These are phyloP conservation scores for Yoshiicerus persimilis DNA, from an alignment of 1,140 invertebrate species.

Conservation along the genomic window DNA sequence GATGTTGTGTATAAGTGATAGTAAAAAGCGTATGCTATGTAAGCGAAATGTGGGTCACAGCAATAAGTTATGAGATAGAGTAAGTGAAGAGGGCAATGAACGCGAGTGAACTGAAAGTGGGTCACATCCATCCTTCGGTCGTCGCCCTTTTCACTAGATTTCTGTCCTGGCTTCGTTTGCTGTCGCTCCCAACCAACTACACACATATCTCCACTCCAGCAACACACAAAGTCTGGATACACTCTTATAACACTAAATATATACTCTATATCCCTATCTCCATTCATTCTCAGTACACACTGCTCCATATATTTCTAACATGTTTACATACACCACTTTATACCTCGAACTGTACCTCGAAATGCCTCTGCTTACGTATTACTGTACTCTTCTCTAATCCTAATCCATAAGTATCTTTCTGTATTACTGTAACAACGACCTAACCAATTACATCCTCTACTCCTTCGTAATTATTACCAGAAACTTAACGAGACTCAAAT, in stretches of 20 bases:
- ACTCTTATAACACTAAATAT: neutral
- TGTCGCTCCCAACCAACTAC: neutral
- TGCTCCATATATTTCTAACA: neutral
- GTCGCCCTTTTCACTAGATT: neutral
- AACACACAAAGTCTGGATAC: neutral
- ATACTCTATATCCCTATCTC: neutral
- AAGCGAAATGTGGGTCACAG: constrained; percentile 4
- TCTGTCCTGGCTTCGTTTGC: neutral
- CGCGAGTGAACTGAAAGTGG: constrained; percentile 14
- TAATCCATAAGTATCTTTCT: too few species aligned
- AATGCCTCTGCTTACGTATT: too few species aligned
- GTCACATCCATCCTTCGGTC: constrained; percentile 14
- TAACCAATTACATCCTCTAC: too few species aligned
- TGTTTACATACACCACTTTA: neutral
- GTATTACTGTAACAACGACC: too few species aligned
- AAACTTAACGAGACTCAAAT: too few species aligned
- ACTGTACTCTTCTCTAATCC: too few species aligned
- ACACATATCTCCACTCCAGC: neutral
- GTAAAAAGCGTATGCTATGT: constrained; percentile 6
- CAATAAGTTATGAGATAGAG: constrained; percentile 17
- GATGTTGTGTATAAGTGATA: neutral
- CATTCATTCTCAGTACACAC: neutral
- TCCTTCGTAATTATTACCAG: too few species aligned
- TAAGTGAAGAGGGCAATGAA: constrained; percentile 19
- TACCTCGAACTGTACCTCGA: neutral